Evolutionary conservation across 2,797 vertebrate genomes (phyloP).

Genomic region (Molossus molossus): DNA sequence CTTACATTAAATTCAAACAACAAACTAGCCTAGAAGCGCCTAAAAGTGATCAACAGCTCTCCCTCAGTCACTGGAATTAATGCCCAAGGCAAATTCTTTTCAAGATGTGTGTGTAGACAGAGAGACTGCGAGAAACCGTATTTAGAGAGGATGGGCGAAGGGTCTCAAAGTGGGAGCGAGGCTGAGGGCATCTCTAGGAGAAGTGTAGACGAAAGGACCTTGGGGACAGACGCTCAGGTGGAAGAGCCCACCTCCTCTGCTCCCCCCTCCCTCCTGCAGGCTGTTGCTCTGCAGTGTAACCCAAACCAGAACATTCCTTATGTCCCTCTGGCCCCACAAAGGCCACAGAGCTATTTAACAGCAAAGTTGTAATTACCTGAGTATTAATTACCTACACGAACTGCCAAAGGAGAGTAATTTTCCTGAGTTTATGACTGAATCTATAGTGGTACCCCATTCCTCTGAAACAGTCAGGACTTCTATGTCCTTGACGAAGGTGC

Average conservation of each 20-base stretch:
- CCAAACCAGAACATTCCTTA: fast-evolving
- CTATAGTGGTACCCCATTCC: background rate
- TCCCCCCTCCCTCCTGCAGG: too few species aligned
- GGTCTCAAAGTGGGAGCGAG: background rate
- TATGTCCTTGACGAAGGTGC: background rate
- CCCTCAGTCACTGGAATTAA: background rate
- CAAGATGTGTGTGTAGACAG: background rate
- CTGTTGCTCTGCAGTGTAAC: background rate
- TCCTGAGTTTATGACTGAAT: background rate
- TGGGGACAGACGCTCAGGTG: fast-evolving
- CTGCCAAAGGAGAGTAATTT: background rate
- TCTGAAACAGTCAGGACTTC: background rate
- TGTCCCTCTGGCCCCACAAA: background rate
- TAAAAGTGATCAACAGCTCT: background rate
- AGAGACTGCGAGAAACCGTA: background rate
- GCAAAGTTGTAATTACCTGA: background rate
- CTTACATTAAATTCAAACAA: background rate
- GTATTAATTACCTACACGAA: background rate
- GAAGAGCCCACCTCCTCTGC: background rate
- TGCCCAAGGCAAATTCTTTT: background rate
- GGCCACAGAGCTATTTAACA: background rate
- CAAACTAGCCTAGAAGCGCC: background rate
- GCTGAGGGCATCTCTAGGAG: fast-evolving
- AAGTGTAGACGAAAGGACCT: background rate
- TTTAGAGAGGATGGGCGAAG: background rate